phyloP scores from a whole-genome alignment of 2,113 vertebrate species.

The Anguilla japonica region DNA sequence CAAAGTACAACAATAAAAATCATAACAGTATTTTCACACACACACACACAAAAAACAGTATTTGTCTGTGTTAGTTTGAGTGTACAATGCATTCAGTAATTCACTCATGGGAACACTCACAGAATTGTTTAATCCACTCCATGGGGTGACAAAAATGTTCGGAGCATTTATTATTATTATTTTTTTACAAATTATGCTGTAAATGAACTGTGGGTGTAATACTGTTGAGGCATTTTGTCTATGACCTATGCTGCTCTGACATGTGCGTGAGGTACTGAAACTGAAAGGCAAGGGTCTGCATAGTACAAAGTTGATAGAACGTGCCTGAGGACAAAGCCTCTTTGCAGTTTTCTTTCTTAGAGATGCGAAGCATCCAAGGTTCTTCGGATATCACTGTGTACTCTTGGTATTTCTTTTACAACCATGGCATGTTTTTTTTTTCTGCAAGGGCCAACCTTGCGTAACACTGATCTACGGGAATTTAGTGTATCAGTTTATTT shows the following conservation, averaged over 20 bases:
- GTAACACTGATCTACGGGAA: slow-evolving; percentile 42
- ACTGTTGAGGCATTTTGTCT: slow-evolving; percentile 15
- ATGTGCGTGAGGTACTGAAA: slow-evolving; percentile 62
- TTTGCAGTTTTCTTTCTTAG: not conserved
- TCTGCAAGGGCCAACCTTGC: slow-evolving; percentile 29
- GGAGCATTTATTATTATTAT: not conserved
- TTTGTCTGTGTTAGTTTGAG: slow-evolving; percentile 27
- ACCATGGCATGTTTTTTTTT: not conserved
- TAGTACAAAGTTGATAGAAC: slow-evolving; percentile 22
- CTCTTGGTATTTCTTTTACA: not conserved
- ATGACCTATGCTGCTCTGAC: slow-evolving; percentile 55
- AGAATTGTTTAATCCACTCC: slow-evolving; percentile 17
- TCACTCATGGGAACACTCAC: slow-evolving; percentile 11
- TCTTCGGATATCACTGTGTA: not conserved
- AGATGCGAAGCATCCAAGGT: not conserved
- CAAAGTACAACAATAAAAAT: slow-evolving; percentile 53
- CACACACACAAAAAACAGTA: slow-evolving; percentile 15
- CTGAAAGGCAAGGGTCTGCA: slow-evolving; percentile 51
- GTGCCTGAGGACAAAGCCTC: slow-evolving; percentile 11
- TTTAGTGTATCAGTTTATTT: slow-evolving; percentile 52
- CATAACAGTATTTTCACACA: slow-evolving; percentile 31
- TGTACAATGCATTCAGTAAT: slow-evolving; percentile 20
- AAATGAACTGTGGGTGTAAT: slow-evolving; percentile 8
- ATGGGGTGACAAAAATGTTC: slow-evolving; percentile 11
- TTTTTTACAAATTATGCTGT: not conserved